Evolutionary conservation across 2,113 vertebrate species (phyloP).

Genomic region (Euleptes europaea): DNA sequence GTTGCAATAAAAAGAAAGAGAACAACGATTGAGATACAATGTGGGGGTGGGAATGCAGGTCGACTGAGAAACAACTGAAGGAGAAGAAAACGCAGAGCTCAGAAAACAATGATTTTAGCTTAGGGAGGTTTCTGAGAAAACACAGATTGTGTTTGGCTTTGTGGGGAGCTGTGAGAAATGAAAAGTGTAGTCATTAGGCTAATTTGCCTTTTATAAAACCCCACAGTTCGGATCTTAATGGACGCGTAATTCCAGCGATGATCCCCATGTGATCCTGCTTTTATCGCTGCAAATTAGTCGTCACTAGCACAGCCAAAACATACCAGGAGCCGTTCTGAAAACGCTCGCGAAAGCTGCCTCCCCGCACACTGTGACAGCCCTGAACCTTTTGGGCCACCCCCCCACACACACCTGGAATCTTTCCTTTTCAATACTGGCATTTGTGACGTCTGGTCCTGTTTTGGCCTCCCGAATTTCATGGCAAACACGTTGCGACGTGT

Average conservation of each 20-base stretch:
- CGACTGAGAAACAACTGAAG: background rate
- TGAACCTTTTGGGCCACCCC: background rate
- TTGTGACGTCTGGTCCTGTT: background rate
- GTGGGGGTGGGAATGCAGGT: too few species aligned
- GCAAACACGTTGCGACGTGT: background rate
- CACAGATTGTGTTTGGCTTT: conserved; percentile 20
- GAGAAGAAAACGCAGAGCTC: background rate
- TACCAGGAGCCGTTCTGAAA: conserved; percentile 11
- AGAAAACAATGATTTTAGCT: conserved; percentile 32
- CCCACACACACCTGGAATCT: background rate
- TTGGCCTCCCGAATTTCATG: background rate
- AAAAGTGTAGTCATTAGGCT: conserved; percentile 53
- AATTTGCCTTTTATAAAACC: conserved; percentile 47
- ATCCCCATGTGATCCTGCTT: background rate
- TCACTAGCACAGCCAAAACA: background rate
- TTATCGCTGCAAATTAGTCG: conserved; percentile 29
- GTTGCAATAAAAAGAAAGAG: background rate
- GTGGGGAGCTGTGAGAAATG: conserved; percentile 42
- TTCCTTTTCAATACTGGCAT: background rate
- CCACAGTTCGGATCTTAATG: conserved; percentile 21
- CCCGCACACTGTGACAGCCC: background rate
- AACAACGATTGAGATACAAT: background rate
- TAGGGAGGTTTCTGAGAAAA: background rate
- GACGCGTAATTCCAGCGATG: conserved; percentile 20
- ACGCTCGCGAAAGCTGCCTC: background rate